Conservation (phyloP, 64 coral and sea anemone species). For the Montipora efflorescens region DNA sequence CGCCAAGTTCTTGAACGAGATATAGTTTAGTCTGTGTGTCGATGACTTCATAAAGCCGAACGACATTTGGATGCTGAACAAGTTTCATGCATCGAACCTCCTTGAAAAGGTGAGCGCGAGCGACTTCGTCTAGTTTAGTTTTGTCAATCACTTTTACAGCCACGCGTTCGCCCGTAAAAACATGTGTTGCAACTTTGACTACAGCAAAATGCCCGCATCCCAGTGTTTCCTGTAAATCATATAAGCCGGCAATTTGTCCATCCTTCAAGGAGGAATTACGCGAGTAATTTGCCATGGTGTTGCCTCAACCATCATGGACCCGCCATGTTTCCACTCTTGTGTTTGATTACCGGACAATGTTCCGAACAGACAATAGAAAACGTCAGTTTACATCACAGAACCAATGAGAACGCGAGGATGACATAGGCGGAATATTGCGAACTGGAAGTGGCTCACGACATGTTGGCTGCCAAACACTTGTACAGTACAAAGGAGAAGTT, state of each 20-base stretch:
- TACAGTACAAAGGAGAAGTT: background rate
- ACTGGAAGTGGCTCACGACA: background rate
- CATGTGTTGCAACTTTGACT: conserved; percentile 97
- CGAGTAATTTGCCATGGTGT: conserved; percentile 61
- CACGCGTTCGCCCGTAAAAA: conserved; percentile 97
- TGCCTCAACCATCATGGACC: conserved; percentile 4
- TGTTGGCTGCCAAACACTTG: background rate
- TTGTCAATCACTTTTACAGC: conserved; percentile 99
- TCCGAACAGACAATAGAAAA: conserved; percentile 43
- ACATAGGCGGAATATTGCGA: conserved; percentile 16
- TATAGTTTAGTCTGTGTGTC: conserved; percentile 98
- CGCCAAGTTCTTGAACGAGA: conserved; percentile 96
- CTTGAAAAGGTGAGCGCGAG: conserved; percentile 89
- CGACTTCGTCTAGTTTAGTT: conserved; percentile 93
- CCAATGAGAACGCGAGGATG: conserved; percentile 49
- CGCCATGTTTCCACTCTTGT: conserved; percentile 4
- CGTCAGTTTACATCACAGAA: conserved; percentile 60
- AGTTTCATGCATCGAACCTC: conserved; percentile 99
- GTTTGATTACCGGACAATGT: conserved; percentile 28
- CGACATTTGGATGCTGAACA: conserved; percentile 99
- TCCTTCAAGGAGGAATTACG: conserved; percentile 66
- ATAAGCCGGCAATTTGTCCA: conserved; percentile 94
- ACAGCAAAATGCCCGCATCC: conserved; percentile 98
- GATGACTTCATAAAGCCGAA: conserved; percentile 98
- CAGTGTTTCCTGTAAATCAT: conserved; percentile 96